These are phyloP conservation scores for Masnerella sp. DNA, from an alignment of 2,888 invertebrate genomes.

Conservation along the genomic window DNA sequence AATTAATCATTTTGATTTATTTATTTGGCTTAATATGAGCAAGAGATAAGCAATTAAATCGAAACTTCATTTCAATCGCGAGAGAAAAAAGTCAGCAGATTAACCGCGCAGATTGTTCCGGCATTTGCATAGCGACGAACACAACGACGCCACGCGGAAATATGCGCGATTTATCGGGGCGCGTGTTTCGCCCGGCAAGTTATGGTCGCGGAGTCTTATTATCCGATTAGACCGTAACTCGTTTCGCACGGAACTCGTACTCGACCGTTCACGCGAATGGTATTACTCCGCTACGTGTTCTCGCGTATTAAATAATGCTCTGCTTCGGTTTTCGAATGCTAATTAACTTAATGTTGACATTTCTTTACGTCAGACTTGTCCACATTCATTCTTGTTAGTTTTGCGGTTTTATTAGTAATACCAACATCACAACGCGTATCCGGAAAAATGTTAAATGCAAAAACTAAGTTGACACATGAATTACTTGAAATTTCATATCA, in stretches of 20 bases:
- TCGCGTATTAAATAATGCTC: no score
- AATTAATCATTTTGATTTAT: no score
- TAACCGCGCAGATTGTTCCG: constrained; percentile 15
- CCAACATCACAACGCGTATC: no score
- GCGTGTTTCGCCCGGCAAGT: constrained; percentile 15
- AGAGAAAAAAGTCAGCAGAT: no score
- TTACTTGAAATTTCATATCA: no score
- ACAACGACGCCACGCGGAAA: constrained; percentile 14
- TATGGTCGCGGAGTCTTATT: constrained; percentile 33
- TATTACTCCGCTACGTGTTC: constrained; percentile 12
- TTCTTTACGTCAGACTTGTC: not conserved
- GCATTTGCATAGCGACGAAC: constrained; percentile 21
- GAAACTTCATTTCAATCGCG: no score
- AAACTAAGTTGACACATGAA: no score
- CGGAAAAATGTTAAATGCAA: no score
- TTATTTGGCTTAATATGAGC: no score
- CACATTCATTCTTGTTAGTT: no score
- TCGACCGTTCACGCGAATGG: constrained; percentile 19
- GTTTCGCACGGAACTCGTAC: constrained; percentile 36
- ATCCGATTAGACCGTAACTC: constrained; percentile 48
- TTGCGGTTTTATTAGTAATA: no score
- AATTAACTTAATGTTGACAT: constrained; percentile 7
- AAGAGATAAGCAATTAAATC: no score
- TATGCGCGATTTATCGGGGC: constrained; percentile 29
- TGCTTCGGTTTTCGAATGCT: constrained; percentile 4